Conservation (phyloP, 2,888 invertebrate genomes). For the Drosophila melanocephala region DNA sequence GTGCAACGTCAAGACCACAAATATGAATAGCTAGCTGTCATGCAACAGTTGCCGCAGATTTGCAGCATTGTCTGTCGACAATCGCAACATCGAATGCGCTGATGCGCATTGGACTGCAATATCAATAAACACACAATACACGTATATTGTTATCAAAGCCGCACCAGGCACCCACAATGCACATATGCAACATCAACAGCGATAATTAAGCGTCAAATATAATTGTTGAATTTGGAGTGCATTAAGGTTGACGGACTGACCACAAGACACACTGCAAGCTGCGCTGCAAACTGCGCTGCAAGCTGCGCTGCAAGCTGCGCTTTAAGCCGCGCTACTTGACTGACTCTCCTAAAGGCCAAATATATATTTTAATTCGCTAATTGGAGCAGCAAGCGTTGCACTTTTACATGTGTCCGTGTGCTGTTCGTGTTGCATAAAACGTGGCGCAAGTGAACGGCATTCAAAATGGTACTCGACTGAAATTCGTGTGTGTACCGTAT, state of each 20-base stretch:
- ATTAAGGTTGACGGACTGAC: not conserved
- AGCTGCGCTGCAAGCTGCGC: too few relatives aligned
- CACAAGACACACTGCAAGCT: not conserved
- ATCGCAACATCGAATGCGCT: slow-evolving; percentile 45
- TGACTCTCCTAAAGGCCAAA: slow-evolving; percentile 35
- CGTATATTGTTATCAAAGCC: slow-evolving; percentile 33
- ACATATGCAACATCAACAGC: not conserved
- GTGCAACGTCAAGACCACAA: not conserved
- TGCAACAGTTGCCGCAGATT: slow-evolving; percentile 11
- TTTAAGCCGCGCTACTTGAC: not conserved
- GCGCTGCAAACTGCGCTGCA: not conserved
- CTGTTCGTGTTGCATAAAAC: slow-evolving; percentile 60
- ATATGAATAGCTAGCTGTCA: not conserved
- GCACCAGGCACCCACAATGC: slow-evolving; percentile 4
- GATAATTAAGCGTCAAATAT: not conserved
- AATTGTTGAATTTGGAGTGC: slow-evolving; percentile 7
- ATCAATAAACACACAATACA: slow-evolving; percentile 24
- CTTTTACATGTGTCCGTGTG: slow-evolving; percentile 12
- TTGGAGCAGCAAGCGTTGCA: slow-evolving; percentile 61
- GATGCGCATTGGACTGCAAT: slow-evolving; percentile 34
- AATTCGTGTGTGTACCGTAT: slow-evolving; percentile 30
- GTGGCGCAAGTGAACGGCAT: slow-evolving; percentile 47
- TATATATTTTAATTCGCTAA: slow-evolving; percentile 63
- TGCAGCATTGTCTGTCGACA: slow-evolving; percentile 1
- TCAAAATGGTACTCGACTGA: slow-evolving; percentile 39